phyloP scores from a whole-genome alignment of 1,140 invertebrate species.

The Nephotettix cincticeps region DNA sequence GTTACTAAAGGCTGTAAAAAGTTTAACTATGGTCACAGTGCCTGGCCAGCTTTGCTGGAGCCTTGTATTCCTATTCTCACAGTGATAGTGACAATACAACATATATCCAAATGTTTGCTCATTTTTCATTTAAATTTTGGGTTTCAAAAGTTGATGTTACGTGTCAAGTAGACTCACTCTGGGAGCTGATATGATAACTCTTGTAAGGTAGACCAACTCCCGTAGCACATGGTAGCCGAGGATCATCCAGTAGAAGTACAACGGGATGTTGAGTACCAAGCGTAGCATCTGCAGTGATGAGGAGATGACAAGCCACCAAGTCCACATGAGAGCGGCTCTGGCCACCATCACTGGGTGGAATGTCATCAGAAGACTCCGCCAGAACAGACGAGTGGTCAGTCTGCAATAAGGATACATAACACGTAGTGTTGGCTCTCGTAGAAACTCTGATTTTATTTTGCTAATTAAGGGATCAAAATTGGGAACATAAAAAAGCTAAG shows the following conservation, averaged over 20 bases:
- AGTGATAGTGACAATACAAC: no score
- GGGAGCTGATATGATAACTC: constrained; percentile 56
- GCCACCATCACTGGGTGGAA: constrained; percentile 34
- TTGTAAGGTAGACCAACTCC: constrained; percentile 56
- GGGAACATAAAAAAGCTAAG: no score
- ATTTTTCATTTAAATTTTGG: neutral
- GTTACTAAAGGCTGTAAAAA: no score
- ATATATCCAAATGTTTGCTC: neutral
- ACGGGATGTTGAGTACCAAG: constrained; percentile 31
- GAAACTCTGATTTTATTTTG: no score
- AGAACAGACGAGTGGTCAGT: constrained; percentile 28
- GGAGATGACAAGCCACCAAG: constrained; percentile 36
- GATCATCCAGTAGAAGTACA: constrained; percentile 35
- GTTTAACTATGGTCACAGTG: no score
- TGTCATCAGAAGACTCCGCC: constrained; percentile 30
- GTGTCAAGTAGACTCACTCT: constrained; percentile 43
- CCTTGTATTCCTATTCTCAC: no score
- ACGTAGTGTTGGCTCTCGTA: no score
- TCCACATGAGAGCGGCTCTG: constrained; percentile 18
- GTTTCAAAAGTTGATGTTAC: no score
- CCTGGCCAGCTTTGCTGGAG: no score
- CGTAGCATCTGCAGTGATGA: constrained; percentile 34
- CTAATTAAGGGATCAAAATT: no score
- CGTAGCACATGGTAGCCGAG: constrained; percentile 51
- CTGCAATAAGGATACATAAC: neutral